These are phyloP conservation scores for Xyrauchen texanus DNA, from an alignment of 2,113 vertebrate species.

Conservation along the genomic window DNA sequence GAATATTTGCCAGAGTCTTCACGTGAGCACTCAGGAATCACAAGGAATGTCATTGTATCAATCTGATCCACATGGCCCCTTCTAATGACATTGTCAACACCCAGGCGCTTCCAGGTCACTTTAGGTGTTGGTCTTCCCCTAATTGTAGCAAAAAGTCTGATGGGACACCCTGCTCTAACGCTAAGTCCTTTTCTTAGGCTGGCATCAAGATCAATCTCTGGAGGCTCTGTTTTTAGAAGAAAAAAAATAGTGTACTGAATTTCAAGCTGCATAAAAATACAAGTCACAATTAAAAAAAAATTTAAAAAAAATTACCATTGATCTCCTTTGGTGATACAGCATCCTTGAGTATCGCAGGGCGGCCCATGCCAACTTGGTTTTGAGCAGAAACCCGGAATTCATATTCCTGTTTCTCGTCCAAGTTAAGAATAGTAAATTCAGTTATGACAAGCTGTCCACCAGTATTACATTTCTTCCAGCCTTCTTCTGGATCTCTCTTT, in stretches of 20 bases:
- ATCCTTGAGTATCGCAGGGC: conserved; percentile 92
- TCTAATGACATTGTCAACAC: conserved; percentile 91
- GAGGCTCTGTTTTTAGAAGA: conserved; percentile 81
- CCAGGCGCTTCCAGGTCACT: conserved; percentile 92
- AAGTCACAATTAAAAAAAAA: conserved; percentile 10
- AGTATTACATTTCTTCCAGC: conserved; percentile 93
- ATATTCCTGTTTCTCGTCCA: conserved; percentile 91
- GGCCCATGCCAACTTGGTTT: conserved; percentile 95
- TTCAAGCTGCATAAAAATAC: background rate
- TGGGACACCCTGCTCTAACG: conserved; percentile 95
- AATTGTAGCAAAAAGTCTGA: conserved; percentile 91
- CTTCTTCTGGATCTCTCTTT: conserved; percentile 79
- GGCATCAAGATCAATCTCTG: conserved; percentile 96
- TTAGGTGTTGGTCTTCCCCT: conserved; percentile 93
- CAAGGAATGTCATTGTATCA: conserved; percentile 96
- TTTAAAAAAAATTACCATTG: conserved; percentile 74
- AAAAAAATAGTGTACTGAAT: conserved; percentile 8
- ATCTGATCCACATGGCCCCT: conserved; percentile 94
- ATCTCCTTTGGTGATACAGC: conserved; percentile 92
- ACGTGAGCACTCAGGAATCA: conserved; percentile 93
- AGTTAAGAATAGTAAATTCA: conserved; percentile 88
- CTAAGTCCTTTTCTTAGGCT: conserved; percentile 92
- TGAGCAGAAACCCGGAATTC: conserved; percentile 95
- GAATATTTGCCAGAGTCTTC: conserved; percentile 97
- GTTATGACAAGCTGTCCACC: conserved; percentile 86